These are phyloP conservation scores for Parnassius glacialis DNA, from an alignment of 2,888 invertebrate species.

Conservation along the genomic window DNA sequence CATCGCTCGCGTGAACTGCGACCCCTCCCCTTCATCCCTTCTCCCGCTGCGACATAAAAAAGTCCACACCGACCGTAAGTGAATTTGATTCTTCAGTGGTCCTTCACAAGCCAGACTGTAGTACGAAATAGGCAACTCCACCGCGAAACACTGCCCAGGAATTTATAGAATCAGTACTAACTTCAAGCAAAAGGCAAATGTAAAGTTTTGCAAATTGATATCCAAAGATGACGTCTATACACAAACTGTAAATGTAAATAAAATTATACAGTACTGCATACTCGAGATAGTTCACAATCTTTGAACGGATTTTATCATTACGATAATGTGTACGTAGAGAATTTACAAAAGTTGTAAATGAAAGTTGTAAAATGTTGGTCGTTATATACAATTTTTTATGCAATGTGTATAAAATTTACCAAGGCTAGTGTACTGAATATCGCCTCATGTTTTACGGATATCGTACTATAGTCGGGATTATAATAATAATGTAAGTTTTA, in stretches of 20 bases:
- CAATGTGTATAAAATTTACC: too few species aligned
- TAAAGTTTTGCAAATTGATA: too few species aligned
- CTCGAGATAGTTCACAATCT: neutral
- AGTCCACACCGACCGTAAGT: neutral
- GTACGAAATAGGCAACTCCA: neutral
- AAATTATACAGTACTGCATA: neutral
- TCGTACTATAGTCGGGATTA: neutral
- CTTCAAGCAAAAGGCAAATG: too few species aligned
- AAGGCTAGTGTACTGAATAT: neutral
- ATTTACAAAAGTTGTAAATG: too few species aligned
- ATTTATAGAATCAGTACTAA: neutral
- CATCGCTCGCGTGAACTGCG: conserved; percentile 59
- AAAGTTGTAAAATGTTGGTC: too few species aligned
- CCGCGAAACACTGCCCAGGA: neutral
- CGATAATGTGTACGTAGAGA: too few species aligned
- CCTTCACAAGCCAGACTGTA: neutral
- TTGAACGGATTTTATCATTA: too few species aligned
- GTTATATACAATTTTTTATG: too few species aligned
- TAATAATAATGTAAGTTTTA: neutral
- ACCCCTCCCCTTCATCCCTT: neutral
- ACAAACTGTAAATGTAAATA: neutral
- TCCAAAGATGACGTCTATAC: too few species aligned
- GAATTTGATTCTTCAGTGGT: neutral
- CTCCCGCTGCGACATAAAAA: neutral
- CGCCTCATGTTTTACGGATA: neutral